Evolutionary conservation across 2,113 vertebrate species (phyloP).

Genomic region (Microtus montanus): DNA sequence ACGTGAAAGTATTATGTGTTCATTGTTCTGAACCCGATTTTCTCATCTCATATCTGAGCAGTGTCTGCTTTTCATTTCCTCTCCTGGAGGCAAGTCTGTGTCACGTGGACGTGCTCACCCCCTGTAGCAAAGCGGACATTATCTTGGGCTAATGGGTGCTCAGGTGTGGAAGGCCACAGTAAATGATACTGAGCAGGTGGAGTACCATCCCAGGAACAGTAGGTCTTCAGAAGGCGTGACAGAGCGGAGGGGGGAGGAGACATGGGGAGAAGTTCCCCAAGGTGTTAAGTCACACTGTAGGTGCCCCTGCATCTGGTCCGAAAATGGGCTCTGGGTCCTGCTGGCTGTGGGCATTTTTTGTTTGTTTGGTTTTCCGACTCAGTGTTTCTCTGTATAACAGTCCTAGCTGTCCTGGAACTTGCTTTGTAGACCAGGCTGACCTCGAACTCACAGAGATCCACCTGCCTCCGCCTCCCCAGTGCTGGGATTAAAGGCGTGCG

Average conservation of each 20-base stretch:
- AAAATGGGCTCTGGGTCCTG: neutral
- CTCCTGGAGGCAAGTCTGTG: slow-evolving; percentile 71
- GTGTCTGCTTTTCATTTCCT: slow-evolving; percentile 76
- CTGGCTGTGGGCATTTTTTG: neutral
- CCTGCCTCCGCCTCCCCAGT: neutral
- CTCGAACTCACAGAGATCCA: neutral
- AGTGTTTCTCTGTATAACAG: neutral
- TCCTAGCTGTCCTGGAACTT: neutral
- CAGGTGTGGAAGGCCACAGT: slow-evolving; percentile 31
- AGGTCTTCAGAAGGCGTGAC: neutral
- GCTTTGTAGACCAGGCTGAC: neutral
- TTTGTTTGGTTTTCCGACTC: neutral
- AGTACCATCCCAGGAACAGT: slow-evolving; percentile 42
- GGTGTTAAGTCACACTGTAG: neutral
- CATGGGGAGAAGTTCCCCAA: neutral
- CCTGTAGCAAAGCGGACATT: slow-evolving; percentile 67
- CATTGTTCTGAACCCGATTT: slow-evolving; percentile 68
- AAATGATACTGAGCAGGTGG: slow-evolving; percentile 41
- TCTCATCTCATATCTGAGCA: slow-evolving; percentile 48
- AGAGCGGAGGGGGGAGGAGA: fast-evolving
- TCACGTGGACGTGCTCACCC: slow-evolving; percentile 68
- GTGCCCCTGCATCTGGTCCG: neutral
- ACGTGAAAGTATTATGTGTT: slow-evolving; percentile 54
- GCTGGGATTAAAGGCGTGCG: neutral
- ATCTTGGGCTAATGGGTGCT: slow-evolving; percentile 63